Base-by-base conservation (phyloP, 1,140 invertebrate species). In the Notospermus geniculatus region DNA sequence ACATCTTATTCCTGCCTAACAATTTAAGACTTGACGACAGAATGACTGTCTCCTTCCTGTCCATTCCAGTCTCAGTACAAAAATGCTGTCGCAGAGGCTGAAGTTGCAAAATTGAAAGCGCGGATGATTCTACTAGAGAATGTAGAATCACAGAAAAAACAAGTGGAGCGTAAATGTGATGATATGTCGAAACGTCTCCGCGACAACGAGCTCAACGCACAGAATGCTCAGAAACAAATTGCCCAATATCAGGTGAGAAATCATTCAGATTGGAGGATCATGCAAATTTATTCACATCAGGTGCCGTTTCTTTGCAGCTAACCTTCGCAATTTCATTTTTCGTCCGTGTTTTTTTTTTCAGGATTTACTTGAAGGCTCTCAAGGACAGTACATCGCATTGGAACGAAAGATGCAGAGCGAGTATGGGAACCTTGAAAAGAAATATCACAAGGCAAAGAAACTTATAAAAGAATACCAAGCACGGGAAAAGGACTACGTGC, bases 381-480 rank as follows among this genome's bases (percentile, higher is more conserved):
- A 79, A 52, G 74, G 74, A 5, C 72, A 79, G 66, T 78, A 77
- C 63, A 77, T 77, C 15, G 65, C 65, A 54, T 54, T 78, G 41
- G 78, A 80, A 65, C 76, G 73, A 63, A 75, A 74, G 52, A 67
- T 76, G 62, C 81, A 92, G 74, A 84, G 85, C 15, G 90, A 93
- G 71, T 90, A 89, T 70, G 84, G 87, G 52, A 82, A 85, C 5
- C 81, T 96, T 30, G 92, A 95, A 77, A 90, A 91, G 73, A 97
- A 97, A 79, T 97, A 97, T 78, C 87, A 87, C 74, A 90, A 90
- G 80, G 90, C 90, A 0, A 93, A 92, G 76, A 87, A 89, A 69
- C 80, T 93, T 50, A 89, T 93, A 25, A 84, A 88, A 59, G 91
- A 93, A 72, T 88, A 92, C 71, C 88, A 91, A 74, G 85, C 88